These are phyloP conservation scores for Pluvialis apricaria DNA, from an alignment of 2,113 vertebrate genomes.

Conservation along the genomic window DNA sequence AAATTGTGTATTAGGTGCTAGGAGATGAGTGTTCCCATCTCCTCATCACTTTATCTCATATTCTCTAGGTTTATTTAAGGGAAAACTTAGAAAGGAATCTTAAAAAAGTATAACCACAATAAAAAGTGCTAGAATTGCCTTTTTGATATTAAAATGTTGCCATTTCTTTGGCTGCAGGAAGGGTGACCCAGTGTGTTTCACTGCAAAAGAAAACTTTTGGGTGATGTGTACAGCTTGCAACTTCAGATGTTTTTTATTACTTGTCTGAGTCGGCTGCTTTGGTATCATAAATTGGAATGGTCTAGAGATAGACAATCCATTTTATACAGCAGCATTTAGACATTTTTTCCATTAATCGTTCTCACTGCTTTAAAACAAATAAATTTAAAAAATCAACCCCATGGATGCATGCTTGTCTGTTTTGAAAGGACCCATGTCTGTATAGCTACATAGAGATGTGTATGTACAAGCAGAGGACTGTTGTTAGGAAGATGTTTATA, in stretches of 20 bases:
- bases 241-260: neutral
- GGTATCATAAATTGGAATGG: neutral
- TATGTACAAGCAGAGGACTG: neutral
- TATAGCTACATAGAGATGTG: neutral
- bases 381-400: neutral
- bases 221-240: neutral
- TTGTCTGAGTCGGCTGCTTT: neutral
- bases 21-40: neutral
- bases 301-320: neutral
- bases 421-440: neutral
- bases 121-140: neutral
- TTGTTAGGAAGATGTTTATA: neutral
- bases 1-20: neutral
- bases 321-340: neutral
- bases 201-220: neutral
- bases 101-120: neutral
- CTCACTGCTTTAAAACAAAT: neutral
- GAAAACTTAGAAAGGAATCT: neutral
- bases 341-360: neutral
- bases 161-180: neutral
- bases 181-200: neutral
- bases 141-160: neutral
- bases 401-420: neutral
- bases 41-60: neutral
- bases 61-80: neutral